Percentiles rank a stretch among this genome's conserved stretches.
Conservation (phyloP, 2,113 vertebrate species). For the Castor canadensis region DNA sequence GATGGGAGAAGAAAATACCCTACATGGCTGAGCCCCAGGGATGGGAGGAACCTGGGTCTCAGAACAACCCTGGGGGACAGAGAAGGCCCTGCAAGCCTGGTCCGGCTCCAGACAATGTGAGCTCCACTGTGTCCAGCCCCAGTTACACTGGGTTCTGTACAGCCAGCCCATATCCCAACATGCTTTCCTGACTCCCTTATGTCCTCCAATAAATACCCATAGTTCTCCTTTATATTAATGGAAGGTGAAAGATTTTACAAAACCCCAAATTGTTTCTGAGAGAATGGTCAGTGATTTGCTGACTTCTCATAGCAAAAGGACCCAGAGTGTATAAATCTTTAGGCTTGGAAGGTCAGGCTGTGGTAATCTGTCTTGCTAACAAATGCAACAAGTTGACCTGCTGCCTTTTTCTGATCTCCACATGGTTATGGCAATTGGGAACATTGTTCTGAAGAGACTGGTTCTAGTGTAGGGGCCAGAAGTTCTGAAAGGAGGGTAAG, state of each 20-base stretch:
- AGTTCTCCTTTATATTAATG: neutral
- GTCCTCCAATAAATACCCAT: neutral
- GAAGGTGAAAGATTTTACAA: neutral
- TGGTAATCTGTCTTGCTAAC: neutral
- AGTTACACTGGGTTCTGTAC: neutral
- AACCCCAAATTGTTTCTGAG: neutral
- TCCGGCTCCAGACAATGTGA: neutral
- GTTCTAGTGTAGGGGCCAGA: neutral
- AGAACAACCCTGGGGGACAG: neutral
- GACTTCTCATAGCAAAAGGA: neutral
- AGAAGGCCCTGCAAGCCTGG: too few species aligned
- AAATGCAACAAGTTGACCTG: neutral
- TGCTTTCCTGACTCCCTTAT: neutral
- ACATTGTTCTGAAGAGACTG: neutral
- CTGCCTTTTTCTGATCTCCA: neutral
- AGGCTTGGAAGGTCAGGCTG: neutral
- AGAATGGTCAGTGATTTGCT: neutral
- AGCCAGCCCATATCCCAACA: neutral
- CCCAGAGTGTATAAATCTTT: neutral
- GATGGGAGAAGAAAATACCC: neutral
- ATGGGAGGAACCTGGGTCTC: too few species aligned
- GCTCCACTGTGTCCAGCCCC: neutral
- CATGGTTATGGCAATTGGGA: neutral
- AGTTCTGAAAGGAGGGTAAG: neutral
- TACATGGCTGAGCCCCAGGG: neutral